A percentile compares a stretch with the other conserved stretches of the same genome.
Evolutionary conservation across 2,888 invertebrate species (phyloP).

Genomic region (Meta bourneti): DNA sequence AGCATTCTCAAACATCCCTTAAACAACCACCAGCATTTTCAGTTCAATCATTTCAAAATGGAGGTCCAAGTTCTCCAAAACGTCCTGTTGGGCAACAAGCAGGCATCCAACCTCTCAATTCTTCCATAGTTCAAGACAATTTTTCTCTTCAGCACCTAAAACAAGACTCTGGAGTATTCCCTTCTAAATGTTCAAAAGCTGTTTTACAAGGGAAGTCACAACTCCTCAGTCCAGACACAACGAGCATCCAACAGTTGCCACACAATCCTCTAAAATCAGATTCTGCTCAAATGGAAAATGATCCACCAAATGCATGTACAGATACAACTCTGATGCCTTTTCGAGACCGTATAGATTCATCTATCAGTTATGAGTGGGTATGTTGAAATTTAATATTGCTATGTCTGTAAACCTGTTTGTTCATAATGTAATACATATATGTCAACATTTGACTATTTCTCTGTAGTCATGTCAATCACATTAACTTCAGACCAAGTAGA

Average conservation of each 20-base stretch:
- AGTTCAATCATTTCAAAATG: slow-evolving; percentile 67
- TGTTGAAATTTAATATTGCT: slow-evolving; percentile 77
- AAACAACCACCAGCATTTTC: slow-evolving; percentile 72
- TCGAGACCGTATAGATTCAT: slow-evolving; percentile 69
- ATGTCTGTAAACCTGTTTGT: too few species aligned
- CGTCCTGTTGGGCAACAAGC: slow-evolving; percentile 30
- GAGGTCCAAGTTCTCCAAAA: slow-evolving; percentile 29
- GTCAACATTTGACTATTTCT: too few species aligned
- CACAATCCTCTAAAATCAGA: slow-evolving; percentile 22
- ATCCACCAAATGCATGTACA: slow-evolving; percentile 33
- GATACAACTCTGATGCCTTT: slow-evolving; percentile 63
- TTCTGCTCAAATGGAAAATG: slow-evolving; percentile 25
- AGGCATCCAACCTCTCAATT: slow-evolving; percentile 53
- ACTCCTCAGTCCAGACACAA: slow-evolving; percentile 18
- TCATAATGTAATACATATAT: too few species aligned
- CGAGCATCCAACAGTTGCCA: slow-evolving; percentile 6
- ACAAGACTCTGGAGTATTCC: slow-evolving; percentile 60
- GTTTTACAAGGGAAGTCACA: slow-evolving; percentile 53
- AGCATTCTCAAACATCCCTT: slow-evolving; percentile 29
- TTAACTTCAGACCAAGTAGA: too few species aligned
- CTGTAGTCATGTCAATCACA: too few species aligned
- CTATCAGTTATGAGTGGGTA: slow-evolving; percentile 86
- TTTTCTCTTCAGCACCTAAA: slow-evolving; percentile 57
- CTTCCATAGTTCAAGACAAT: slow-evolving; percentile 50
- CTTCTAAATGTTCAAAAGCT: slow-evolving; percentile 68